Evolutionary conservation across 2,888 invertebrate species (phyloP), one percentile per base, ranked within the genome.

Genomic region (Willowsia nigromaculata): DNA sequence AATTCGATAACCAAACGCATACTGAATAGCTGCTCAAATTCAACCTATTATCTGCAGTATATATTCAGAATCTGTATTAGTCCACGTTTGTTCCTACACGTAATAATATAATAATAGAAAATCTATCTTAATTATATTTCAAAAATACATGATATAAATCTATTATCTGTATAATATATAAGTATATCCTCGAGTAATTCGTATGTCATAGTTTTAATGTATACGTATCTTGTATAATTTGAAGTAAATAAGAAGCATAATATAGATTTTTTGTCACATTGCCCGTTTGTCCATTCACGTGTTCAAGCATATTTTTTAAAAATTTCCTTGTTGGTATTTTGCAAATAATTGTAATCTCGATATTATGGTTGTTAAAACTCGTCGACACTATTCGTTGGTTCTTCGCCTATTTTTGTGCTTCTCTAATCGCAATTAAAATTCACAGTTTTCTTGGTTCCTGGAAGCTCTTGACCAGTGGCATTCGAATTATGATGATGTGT

Each of bases 381-480:
- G 62, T 33, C n/a, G 11, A 1, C 11, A n/a, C 37, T 59, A 27
- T 9, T 9, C 13, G 37, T 68, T 68, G 37, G 68, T 50, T 47
- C 30, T 27, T 30, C 25, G 13, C 43, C 11, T 6, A 13, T 18
- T 15, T 15, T 11, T n/a, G 15, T 43, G 22, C 71, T 62, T 25
- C 47, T 25, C 84, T 88, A 88, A 88, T 88, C 88, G 78, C 88
- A 88, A 88, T 88, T 88, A 65, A 88, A 88, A 30, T 43, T 83
- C 65, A 88, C 88, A 37, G 88, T 83, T 88, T 88, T 88, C 65
- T 88, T 88, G 88, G 88, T 88, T 88, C 88, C 88, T 65, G 88
- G 83, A 88, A 88, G 88, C 88, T 88, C 88, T 33, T 76, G 83
- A 65, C 88, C 83, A 83, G 88, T 76, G 82, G 82, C 74, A 47